Evolutionary conservation across 2,888 invertebrate species (phyloP), one percentile per base, ranked within the genome.

Genomic region (Phasia obesa): DNA sequence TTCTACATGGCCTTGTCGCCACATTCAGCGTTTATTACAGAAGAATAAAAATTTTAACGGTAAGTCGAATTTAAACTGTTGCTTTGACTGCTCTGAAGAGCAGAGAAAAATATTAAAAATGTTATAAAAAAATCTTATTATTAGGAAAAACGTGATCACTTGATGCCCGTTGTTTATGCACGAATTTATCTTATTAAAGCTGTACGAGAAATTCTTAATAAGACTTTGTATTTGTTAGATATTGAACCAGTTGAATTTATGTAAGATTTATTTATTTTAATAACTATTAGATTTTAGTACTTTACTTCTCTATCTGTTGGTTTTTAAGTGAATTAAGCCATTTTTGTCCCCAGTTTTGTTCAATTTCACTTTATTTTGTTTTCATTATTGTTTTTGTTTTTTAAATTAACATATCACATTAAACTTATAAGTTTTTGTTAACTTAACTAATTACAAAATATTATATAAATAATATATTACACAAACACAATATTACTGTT

Each of bases 21-120:
- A 88, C 93, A 7, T 94, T 96, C 87, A 96, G 96, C 89, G 93
- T 94, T 70, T 97, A 96, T 88, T 97, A 97, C 88, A 93, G 95
- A 84, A 93, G 93, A 88, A 93, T 94, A 42, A 93, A 94, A 86
- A 94, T 97, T 87, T 91, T 96, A 83, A 93, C 93, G 85, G 96
- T 96, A 92, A 92, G 93, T 91, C n/a, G 7, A 38, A 77, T 42
- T 35, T 47, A 7, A 7, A 31, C 27, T 31, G 21, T 59, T 57
- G 25, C 6, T 38, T 49, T 23, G 9, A n/a, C 13, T 57, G 59
- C 0, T n/a, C 25, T 2, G 11, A 15, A 42, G 0, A 15, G 1
- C 11, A 51, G 17, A 19, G 7, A 19, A 19, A 1, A 38, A 11
- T 5, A 49, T 25, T 60, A 21, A 65, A 23, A 49, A 49, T 59